A percentile compares a stretch with the other conserved stretches of the same genome.
Conservation (phyloP, 2,113 vertebrate genomes). For the Actenoides lindsayi region DNA sequence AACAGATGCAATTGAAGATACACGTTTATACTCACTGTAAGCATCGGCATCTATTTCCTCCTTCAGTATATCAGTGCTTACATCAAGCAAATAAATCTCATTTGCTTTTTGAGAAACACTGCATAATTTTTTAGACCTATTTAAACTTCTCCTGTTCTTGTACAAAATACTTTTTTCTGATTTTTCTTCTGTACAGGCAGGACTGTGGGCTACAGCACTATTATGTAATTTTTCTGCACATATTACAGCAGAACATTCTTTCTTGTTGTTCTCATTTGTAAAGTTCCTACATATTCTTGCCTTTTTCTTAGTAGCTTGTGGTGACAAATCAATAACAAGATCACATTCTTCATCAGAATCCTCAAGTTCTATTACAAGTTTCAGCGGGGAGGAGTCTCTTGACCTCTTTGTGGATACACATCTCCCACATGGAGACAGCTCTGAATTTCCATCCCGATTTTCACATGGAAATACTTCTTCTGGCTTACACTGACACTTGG, state of each 20-base stretch:
- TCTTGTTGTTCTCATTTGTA: background rate
- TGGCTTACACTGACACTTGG: background rate
- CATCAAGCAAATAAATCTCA: background rate
- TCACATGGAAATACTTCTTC: background rate
- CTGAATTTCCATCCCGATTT: background rate
- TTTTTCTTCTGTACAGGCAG: background rate
- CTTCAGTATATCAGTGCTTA: background rate
- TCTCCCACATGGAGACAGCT: background rate
- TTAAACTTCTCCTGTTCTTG: background rate
- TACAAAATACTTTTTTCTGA: background rate
- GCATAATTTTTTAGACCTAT: background rate
- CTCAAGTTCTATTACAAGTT: constrained; percentile 42
- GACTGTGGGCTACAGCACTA: background rate
- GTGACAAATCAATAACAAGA: constrained; percentile 75
- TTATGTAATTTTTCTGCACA: background rate
- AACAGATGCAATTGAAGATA: background rate
- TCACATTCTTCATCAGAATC: constrained; percentile 72
- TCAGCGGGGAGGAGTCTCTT: background rate
- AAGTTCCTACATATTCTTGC: background rate
- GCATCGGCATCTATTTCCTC: background rate
- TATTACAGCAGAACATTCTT: background rate
- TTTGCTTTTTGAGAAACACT: background rate
- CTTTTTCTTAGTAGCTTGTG: constrained; percentile 35
- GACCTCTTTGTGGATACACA: background rate
- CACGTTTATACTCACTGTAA: background rate